phyloP scores from a whole-genome alignment of 2,888 invertebrate genomes.

The Suillia variegata region DNA sequence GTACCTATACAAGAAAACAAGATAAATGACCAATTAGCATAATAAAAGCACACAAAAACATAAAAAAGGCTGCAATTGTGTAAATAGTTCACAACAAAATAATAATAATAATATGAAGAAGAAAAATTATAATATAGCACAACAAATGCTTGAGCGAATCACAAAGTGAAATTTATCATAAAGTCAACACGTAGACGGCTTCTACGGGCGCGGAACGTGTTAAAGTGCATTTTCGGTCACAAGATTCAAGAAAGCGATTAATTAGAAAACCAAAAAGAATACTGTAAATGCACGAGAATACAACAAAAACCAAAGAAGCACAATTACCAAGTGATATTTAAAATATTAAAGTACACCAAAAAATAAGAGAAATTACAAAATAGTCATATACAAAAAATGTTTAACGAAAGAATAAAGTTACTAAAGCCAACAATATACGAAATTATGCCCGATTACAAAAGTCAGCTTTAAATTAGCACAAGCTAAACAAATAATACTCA shows the following conservation, averaged over 20 bases:
- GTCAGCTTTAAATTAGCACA: no score
- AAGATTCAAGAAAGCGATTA: constrained; percentile 5
- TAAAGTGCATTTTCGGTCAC: no score
- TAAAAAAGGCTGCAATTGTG: constrained; percentile 15
- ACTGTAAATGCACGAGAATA: constrained; percentile 1
- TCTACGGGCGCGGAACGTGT: no score
- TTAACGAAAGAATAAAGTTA: no score
- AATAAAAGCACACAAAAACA: constrained; percentile 17
- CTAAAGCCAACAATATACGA: no score
- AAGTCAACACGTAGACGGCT: no score
- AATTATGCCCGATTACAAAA: no score
- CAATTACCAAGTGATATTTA: constrained; percentile 15
- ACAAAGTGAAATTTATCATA: no score
- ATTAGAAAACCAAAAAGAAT: constrained; percentile 8
- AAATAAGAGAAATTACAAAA: no score
- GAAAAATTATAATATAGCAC: neutral
- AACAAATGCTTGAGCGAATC: neutral
- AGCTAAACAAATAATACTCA: no score
- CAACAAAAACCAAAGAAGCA: constrained; percentile 7
- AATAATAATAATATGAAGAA: constrained; percentile 28
- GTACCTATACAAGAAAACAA: neutral
- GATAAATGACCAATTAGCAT: constrained; percentile 31
- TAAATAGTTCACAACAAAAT: constrained; percentile 29
- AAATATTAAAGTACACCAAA: neutral
- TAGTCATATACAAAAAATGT: no score